Conservation (phyloP, 2,113 vertebrate species). For the Macroglossus sobrinus region DNA sequence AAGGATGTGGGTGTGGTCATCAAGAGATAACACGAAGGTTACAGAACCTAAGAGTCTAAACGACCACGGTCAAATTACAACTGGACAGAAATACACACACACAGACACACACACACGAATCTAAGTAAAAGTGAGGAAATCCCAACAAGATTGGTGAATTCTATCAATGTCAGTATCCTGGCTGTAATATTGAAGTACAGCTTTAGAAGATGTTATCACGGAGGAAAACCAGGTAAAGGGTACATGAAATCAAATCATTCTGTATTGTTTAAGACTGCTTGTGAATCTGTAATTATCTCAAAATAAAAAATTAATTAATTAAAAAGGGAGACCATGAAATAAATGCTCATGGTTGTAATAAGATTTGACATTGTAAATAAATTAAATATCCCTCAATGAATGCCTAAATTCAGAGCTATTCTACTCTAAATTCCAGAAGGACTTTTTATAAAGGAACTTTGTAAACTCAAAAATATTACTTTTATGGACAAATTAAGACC, state of each 20-base stretch:
- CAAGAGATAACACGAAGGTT: neutral
- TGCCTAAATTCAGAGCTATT: neutral
- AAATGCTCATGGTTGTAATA: neutral
- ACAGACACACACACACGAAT: neutral
- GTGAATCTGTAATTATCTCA: neutral
- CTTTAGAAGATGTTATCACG: neutral
- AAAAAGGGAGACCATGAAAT: neutral
- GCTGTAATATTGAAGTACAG: neutral
- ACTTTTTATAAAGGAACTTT: neutral
- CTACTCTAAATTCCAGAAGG: neutral
- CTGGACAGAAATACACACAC: neutral
- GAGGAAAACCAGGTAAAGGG: neutral
- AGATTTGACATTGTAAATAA: neutral
- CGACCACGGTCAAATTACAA: neutral
- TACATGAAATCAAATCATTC: neutral
- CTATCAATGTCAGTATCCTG: neutral
- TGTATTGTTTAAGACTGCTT: neutral
- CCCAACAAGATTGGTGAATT: neutral
- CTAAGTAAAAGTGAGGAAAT: neutral
- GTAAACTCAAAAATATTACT: neutral
- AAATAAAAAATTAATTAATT: neutral
- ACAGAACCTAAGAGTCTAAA: neutral
- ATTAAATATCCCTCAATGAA: neutral
- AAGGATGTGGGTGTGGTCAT: neutral
- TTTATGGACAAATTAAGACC: neutral